Evolutionary conservation across 1,140 invertebrate genomes (phyloP).

Genomic region (Periplaneta americana): DNA sequence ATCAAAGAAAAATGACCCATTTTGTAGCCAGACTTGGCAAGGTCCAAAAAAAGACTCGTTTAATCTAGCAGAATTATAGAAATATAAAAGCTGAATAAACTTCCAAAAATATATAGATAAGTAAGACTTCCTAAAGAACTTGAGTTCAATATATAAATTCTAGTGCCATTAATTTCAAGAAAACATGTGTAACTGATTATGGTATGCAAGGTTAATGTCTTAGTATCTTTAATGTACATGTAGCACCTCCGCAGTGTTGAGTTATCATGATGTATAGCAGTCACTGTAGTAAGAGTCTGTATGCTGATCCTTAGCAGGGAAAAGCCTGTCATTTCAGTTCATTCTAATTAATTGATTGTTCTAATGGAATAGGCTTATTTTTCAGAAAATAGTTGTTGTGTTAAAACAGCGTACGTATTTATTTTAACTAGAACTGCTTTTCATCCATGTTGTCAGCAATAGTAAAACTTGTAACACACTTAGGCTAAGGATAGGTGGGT

Average conservation of each 20-base stretch:
- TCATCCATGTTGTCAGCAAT: neutral
- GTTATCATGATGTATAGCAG: too few species aligned
- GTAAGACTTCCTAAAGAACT: slow-evolving; percentile 2
- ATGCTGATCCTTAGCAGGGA: neutral
- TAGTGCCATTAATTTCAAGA: neutral
- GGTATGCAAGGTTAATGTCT: neutral
- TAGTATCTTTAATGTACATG: neutral
- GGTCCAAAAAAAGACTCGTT: neutral
- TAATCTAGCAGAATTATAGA: slow-evolving; percentile 7
- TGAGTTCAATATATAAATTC: slow-evolving; percentile 1
- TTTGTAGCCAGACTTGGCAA: neutral
- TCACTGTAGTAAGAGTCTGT: too few species aligned
- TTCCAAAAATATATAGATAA: slow-evolving; percentile 9
- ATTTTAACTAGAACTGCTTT: neutral
- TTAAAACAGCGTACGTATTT: neutral
- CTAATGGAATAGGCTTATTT: neutral
- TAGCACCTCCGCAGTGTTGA: neutral
- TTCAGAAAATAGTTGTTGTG: neutral
- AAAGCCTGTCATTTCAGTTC: neutral
- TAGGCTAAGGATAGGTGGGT: neutral
- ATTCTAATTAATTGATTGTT: too few species aligned
- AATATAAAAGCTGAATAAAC: slow-evolving; percentile 2
- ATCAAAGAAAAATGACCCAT: neutral
- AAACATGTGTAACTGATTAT: neutral
- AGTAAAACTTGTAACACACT: neutral